Evolutionary conservation across 1,140 invertebrate genomes (phyloP).

Genomic region (Prorops nasuta): DNA sequence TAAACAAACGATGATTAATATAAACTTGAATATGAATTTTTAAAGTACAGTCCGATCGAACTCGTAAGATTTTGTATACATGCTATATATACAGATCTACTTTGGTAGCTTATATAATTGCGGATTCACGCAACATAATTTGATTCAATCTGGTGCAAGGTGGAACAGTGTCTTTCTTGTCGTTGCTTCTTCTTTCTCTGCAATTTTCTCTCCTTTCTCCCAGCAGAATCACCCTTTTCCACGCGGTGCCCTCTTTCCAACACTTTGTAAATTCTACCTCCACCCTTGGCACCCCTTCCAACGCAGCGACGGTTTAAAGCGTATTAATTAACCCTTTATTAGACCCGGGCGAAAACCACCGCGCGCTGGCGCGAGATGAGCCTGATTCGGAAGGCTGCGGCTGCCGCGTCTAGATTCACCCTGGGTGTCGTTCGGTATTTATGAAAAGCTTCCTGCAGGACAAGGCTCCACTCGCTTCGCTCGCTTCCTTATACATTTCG

Average conservation of each 20-base stretch:
- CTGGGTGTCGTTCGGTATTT: slow-evolving; percentile 48
- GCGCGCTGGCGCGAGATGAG: slow-evolving; percentile 43
- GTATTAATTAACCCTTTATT: slow-evolving; percentile 57
- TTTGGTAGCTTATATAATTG: no score
- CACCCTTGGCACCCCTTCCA: slow-evolving; percentile 27
- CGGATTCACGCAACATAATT: slow-evolving; percentile 33
- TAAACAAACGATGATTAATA: no score
- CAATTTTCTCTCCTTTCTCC: slow-evolving; percentile 14
- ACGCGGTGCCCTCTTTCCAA: slow-evolving; percentile 17
- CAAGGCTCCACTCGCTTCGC: slow-evolving; percentile 1
- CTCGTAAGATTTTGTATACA: no score
- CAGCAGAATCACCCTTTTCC: no score
- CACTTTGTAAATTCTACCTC: slow-evolving; percentile 26
- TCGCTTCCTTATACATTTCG: neutral
- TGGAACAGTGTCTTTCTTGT: no score
- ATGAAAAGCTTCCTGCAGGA: slow-evolving; percentile 43
- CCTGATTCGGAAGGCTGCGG: slow-evolving; percentile 37
- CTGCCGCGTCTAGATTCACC: slow-evolving; percentile 26
- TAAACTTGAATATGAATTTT: no score
- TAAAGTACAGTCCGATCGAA: no score
- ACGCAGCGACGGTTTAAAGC: slow-evolving; percentile 46
- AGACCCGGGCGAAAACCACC: slow-evolving; percentile 48
- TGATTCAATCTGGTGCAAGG: slow-evolving; percentile 25
- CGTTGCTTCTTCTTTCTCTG: slow-evolving; percentile 16
- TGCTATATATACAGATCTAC: no score